phyloP scores from a whole-genome alignment of 2,113 vertebrate species.

The Chaetodon trifascialis region DNA sequence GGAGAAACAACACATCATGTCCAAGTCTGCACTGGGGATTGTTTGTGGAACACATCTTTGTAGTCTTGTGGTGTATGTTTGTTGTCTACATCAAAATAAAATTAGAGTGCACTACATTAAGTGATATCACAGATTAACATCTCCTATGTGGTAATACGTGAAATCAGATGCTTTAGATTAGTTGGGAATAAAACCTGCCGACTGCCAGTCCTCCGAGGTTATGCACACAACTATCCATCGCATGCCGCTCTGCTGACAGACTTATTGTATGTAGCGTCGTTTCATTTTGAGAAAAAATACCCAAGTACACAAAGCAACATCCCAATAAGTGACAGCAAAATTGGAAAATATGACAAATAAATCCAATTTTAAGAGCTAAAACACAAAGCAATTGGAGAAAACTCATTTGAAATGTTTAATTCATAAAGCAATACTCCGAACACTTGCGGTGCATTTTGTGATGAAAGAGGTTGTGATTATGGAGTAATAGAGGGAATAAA shows the following conservation, averaged over 20 bases:
- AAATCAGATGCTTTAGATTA: background rate
- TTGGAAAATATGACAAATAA: background rate
- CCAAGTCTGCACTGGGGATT: background rate
- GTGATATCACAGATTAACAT: conserved; percentile 11
- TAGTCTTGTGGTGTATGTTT: background rate
- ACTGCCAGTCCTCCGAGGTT: background rate
- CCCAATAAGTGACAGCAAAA: background rate
- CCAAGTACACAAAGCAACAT: background rate
- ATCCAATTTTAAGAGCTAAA: background rate
- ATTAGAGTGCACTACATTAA: background rate
- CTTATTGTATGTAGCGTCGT: background rate
- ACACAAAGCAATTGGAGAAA: background rate
- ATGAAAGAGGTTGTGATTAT: conserved; percentile 7
- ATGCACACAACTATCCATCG: background rate
- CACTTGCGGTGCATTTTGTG: background rate
- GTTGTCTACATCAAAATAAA: background rate
- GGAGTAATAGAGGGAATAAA: conserved; percentile 29
- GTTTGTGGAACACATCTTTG: background rate
- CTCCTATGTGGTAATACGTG: background rate
- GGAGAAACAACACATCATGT: background rate
- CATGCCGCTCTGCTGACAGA: background rate
- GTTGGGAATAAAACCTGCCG: background rate
- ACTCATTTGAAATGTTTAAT: conserved; percentile 13
- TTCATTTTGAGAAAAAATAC: background rate
- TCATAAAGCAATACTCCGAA: conserved; percentile 24